Percentiles rank a stretch among this genome's conserved stretches.
Evolutionary conservation across 2,113 vertebrate genomes (phyloP).

Genomic region (Neoarius graeffei): DNA sequence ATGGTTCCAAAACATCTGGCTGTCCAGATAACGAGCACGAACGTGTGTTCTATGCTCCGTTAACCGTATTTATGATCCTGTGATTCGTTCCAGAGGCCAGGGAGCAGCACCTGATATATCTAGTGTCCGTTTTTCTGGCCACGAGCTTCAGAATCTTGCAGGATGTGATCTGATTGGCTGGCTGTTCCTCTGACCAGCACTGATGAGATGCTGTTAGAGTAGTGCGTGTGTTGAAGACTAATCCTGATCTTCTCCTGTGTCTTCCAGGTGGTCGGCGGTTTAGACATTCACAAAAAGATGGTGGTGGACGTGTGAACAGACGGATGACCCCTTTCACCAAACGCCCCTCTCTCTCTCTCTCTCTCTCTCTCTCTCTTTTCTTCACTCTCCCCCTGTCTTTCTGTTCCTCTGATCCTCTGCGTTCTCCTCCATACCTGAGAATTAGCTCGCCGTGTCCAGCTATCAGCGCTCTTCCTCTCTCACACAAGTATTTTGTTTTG

Average conservation of each 20-base stretch:
- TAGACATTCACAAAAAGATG: constrained; percentile 99
- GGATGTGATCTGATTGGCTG: neutral
- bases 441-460: constrained; percentile 89
- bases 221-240: neutral
- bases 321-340: constrained; percentile 72
- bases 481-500: constrained; percentile 87
- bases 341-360: constrained; percentile 26
- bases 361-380: constrained; percentile 20
- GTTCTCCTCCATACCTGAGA: constrained; percentile 91
- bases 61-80: neutral
- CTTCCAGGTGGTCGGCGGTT: constrained; percentile 88
- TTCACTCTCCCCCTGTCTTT: neutral
- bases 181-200: neutral
- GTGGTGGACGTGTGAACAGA: constrained; percentile 91
- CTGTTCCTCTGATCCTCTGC: constrained; percentile 52
- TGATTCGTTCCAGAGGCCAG: neutral
- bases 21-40: neutral
- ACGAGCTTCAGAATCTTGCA: neutral
- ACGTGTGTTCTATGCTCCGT: neutral
- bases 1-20: neutral
- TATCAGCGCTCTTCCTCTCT: constrained; percentile 53
- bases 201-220: neutral
- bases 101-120: neutral
- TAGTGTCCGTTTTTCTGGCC: neutral
- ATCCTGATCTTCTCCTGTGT: constrained; percentile 20